Conservation (phyloP, 2,113 vertebrate species). For the Perognathus longimembris region DNA sequence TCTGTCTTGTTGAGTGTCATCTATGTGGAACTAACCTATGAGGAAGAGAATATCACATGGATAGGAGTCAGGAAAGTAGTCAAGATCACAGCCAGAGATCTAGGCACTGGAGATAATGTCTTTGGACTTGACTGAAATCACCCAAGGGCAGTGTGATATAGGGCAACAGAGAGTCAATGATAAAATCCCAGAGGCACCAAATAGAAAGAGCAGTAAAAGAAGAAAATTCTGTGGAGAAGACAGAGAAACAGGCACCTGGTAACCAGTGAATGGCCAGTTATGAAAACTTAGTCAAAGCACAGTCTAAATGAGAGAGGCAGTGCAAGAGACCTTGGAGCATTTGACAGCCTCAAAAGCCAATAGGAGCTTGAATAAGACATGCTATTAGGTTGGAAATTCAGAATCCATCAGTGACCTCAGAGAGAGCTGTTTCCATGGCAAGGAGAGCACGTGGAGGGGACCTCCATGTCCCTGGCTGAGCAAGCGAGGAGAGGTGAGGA, state of each 20-base stretch:
- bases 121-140: not conserved
- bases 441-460: not conserved
- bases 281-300: not conserved
- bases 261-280: not conserved
- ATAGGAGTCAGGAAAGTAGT: not conserved
- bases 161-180: not conserved
- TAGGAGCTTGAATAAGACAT: not conserved
- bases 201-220: not conserved
- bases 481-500: not conserved
- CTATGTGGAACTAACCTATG: not conserved
- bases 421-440: not conserved
- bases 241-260: not conserved
- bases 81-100: not conserved
- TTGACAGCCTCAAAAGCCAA: slow-evolving; percentile 6
- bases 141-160: not conserved
- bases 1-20: not conserved
- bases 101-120: not conserved
- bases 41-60: not conserved
- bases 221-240: not conserved
- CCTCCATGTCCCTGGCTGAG: not conserved
- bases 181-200: not conserved
- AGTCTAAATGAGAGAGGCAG: too few species aligned
- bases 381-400: slow-evolving; percentile 14
- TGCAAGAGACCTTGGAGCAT: not conserved
- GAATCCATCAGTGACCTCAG: slow-evolving; percentile 9